Base-by-base conservation (phyloP, 1,140 invertebrate genomes). In the Portunus trituberculatus region DNA sequence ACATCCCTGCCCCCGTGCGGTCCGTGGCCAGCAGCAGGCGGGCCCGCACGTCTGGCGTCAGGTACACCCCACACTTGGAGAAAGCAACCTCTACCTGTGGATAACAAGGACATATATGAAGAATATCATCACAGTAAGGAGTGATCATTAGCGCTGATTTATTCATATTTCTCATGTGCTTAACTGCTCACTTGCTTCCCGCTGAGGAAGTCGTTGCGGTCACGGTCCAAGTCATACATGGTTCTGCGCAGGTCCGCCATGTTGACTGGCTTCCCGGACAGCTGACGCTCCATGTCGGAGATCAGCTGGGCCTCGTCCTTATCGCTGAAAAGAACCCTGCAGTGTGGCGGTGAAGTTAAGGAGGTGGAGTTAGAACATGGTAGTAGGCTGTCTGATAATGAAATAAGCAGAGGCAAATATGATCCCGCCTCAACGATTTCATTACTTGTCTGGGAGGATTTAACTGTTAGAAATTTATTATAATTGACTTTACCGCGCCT, bases 321-420 rank as follows among this genome's bases (percentile, higher is more conserved):
- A n/a, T 94, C 93, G 45, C 89, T 96, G 93, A 96, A 96, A 25
- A 96, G 29, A 32, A 96, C 95, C 89, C 95, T 96, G 95, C 0
- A 28, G 20, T 20, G 1, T 25, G 67, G 67, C 20, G n/a, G 6
- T n/a, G 67, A 25, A 8, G n/a, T 1, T 8, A n/a, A n/a, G 8
- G 67, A 25, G n/a, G 20, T 1, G 67, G 6, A 76, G n/a, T 7
- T 7, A 76, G 20, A 25, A 76, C 67, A 76, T 76, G 0, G 16
- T 59, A 20, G 16, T 20, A 59, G 52, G 39, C 39, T 39, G 39
- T 39, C 6, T 39, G 39, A 39, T 39, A 6, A 39, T 39, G 39
- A 39, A 39, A 39, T 39, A 39, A 2, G 52, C 52, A 0, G 52
- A 10, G 52, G 12, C 8, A 59, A 20, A 59, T 4, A 59, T 59